Evolutionary conservation across 2,888 invertebrate species (phyloP), one percentile per base, ranked within the genome.

Genomic region (Drosophila testacea): DNA sequence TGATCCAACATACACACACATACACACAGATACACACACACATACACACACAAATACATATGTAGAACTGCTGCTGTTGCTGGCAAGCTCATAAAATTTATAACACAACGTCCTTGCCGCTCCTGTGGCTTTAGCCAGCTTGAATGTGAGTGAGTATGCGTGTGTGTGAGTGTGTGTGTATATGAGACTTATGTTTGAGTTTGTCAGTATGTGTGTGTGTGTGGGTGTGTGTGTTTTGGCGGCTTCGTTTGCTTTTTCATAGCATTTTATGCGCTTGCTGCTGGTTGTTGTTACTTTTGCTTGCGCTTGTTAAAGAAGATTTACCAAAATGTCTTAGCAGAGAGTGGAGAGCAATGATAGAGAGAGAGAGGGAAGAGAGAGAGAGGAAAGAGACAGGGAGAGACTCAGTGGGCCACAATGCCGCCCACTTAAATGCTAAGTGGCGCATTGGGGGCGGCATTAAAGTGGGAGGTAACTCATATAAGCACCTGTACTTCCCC

Each of bases 41-140:
- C 38, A 66, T 22, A 6, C 36, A 48, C 22, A 54, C 28, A 54
- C 28, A 60, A 13, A 62, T 36, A 73, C 22, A 66, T 13, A 66
- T 36, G 51, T 50, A 54, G 46, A 71, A n/a, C 50, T 41, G 47
- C 67, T 62, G 67, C 67, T 77, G 81, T 56, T 79, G 75, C 73
- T 83, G 86, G 87, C 88, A 89, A 88, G 81, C 88, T 89, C 86
- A 88, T 89, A 89, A 89, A 89, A 89, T 88, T 90, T 88, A 90
- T 89, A 89, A 82, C 85, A 77, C 81, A 89, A 90, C 90, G 88
- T 88, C 88, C 88, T 88, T 88, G 90, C 80, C 88, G 88, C 81
- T 72, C 76, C 77, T 83, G 82, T 81, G 82, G 82, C 88, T 83
- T 88, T 88, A 61, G 67, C 72, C 72, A 57, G 52, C 42, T 69